A percentile compares a stretch with the other conserved stretches of the same genome.
phyloP scores from a whole-genome alignment of 2,113 vertebrate genomes.

The Pseudolaguvia tuberculata region DNA sequence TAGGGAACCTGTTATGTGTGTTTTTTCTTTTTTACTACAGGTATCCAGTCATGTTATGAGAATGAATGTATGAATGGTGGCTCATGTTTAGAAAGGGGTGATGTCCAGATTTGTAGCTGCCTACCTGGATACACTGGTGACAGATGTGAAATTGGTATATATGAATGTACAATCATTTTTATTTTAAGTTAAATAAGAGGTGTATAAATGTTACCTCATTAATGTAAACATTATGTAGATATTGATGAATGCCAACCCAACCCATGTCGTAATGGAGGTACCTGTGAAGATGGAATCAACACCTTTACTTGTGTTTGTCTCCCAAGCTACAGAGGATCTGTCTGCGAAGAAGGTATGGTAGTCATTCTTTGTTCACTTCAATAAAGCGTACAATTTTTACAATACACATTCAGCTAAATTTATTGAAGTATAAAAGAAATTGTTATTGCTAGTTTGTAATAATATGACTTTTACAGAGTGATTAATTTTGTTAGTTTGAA shows the following conservation, averaged over 20 bases:
- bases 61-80: slow-evolving; percentile 85
- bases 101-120: slow-evolving; percentile 78
- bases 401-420: background rate
- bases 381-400: background rate
- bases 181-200: background rate
- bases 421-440: background rate
- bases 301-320: slow-evolving; percentile 86
- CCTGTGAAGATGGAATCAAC: slow-evolving; percentile 82
- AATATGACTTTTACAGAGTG: slow-evolving; percentile 46
- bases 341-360: slow-evolving; percentile 87
- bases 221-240: slow-evolving; percentile 67
- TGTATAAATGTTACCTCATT: background rate
- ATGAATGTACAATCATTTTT: background rate
- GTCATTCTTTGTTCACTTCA: background rate
- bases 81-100: slow-evolving; percentile 77
- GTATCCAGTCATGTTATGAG: slow-evolving; percentile 74
- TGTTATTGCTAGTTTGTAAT: slow-evolving; percentile 22
- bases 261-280: slow-evolving; percentile 90
- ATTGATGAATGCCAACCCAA: slow-evolving; percentile 92
- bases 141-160: slow-evolving; percentile 83
- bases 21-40: slow-evolving; percentile 59
- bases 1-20: background rate
- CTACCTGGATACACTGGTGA: slow-evolving; percentile 84
- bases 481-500: slow-evolving; percentile 50
- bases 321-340: slow-evolving; percentile 83